These are phyloP conservation scores for Sebastes diploproa DNA, from an alignment of 2,797 vertebrate species.

Conservation along the genomic window DNA sequence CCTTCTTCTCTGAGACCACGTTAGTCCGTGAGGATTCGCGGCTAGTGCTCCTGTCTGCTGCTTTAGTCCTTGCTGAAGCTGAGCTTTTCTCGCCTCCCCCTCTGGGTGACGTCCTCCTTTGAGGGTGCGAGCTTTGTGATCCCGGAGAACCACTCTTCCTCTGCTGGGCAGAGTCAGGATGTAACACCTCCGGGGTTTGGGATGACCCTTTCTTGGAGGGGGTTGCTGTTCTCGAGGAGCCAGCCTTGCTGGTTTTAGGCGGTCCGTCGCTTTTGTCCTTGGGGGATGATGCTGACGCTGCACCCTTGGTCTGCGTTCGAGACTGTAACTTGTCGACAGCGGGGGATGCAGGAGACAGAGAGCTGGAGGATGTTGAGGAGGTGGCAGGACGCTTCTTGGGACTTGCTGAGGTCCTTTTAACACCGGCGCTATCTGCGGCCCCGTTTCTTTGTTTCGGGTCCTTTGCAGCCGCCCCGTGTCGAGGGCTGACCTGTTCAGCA, in stretches of 20 bases:
- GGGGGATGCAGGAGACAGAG: slow-evolving; percentile 83
- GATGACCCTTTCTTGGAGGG: slow-evolving; percentile 85
- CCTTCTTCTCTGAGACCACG: slow-evolving; percentile 81
- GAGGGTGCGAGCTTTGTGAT: slow-evolving; percentile 69
- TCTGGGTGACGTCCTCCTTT: slow-evolving; percentile 76
- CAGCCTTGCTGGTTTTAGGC: slow-evolving; percentile 81
- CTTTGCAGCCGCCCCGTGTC: slow-evolving; percentile 85
- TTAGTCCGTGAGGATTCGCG: slow-evolving; percentile 87
- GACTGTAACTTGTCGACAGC: slow-evolving; percentile 73
- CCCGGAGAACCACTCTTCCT: slow-evolving; percentile 61
- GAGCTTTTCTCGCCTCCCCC: slow-evolving; percentile 75
- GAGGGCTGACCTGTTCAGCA: slow-evolving; percentile 84
- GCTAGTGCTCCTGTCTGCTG: slow-evolving; percentile 87
- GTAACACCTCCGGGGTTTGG: slow-evolving; percentile 57
- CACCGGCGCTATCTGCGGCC: slow-evolving; percentile 62
- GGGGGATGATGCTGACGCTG: slow-evolving; percentile 78
- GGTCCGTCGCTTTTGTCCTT: slow-evolving; percentile 84
- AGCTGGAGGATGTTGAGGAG: slow-evolving; percentile 85
- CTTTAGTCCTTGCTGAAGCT: slow-evolving; percentile 84
- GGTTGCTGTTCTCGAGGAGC: slow-evolving; percentile 80
- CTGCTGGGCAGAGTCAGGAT: slow-evolving; percentile 60
- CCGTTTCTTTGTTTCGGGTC: slow-evolving; percentile 84
- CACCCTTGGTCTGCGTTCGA: slow-evolving; percentile 65
- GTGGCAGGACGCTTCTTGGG: slow-evolving; percentile 86
- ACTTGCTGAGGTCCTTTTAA: slow-evolving; percentile 81